phyloP scores from a whole-genome alignment of 2,113 vertebrate genomes.

The Channa maculata region DNA sequence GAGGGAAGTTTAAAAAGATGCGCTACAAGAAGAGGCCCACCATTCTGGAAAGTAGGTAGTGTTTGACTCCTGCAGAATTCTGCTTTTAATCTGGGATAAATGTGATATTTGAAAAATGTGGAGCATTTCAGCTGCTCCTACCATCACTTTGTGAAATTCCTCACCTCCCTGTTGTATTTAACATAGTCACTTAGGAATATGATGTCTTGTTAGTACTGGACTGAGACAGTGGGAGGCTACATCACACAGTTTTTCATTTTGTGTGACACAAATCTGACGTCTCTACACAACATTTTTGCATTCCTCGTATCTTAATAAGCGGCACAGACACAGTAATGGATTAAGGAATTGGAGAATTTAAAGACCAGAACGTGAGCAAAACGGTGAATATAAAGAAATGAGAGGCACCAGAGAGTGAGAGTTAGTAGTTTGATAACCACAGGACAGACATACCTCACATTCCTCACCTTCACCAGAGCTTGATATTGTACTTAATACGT shows the following conservation, averaged over 20 bases:
- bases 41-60: slow-evolving; percentile 92
- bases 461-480: slow-evolving; percentile 88
- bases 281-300: background rate
- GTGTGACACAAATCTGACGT: background rate
- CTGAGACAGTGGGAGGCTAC: slow-evolving; percentile 7
- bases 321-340: background rate
- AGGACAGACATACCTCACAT: slow-evolving; percentile 86
- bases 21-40: slow-evolving; percentile 92
- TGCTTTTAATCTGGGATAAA: slow-evolving; percentile 15
- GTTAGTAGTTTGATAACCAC: slow-evolving; percentile 59
- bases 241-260: background rate
- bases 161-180: slow-evolving; percentile 53
- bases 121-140: slow-evolving; percentile 28
- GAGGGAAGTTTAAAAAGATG: slow-evolving; percentile 89
- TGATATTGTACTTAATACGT: slow-evolving; percentile 85
- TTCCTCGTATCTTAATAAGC: background rate
- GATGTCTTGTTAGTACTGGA: slow-evolving; percentile 48
- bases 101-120: slow-evolving; percentile 2
- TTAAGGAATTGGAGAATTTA: background rate
- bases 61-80: slow-evolving; percentile 3
- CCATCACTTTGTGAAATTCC: slow-evolving; percentile 65
- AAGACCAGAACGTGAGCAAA: background rate
- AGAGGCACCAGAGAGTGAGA: slow-evolving; percentile 3
- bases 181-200: slow-evolving; percentile 41
- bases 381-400: slow-evolving; percentile 12